Conservation (phyloP, 2,797 vertebrate species). For the Sebastes matsubarae region DNA sequence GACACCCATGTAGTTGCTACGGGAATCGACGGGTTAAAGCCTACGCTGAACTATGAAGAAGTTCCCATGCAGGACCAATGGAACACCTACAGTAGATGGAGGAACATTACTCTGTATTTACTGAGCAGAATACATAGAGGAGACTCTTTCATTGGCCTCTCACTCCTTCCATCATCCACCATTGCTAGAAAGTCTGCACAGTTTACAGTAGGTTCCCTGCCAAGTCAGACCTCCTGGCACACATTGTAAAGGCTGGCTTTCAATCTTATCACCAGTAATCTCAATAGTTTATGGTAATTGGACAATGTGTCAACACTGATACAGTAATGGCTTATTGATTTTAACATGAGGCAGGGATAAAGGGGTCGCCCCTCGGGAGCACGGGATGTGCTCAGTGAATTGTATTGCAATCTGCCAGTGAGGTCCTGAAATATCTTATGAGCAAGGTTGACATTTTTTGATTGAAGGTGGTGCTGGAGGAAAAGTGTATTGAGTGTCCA, state of each 20-base stretch:
- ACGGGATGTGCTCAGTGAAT: not conserved
- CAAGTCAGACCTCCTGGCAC: not conserved
- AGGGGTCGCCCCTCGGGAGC: not conserved
- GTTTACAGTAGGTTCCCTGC: not conserved
- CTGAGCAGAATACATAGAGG: not conserved
- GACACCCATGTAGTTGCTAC: not conserved
- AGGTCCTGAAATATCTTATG: not conserved
- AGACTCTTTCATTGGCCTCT: not conserved
- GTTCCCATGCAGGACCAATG: not conserved
- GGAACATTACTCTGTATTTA: not conserved
- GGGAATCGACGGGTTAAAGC: not conserved
- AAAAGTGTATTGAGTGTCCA: not conserved
- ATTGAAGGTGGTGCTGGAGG: not conserved
- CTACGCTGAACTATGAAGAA: not conserved
- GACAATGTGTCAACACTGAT: slow-evolving; percentile 21
- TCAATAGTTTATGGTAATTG: slow-evolving; percentile 16
- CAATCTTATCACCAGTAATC: not conserved
- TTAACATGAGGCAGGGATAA: not conserved
- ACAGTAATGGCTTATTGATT: slow-evolving; percentile 17
- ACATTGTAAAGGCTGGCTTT: not conserved
- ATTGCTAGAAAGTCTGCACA: not conserved
- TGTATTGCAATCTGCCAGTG: not conserved
- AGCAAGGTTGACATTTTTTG: not conserved
- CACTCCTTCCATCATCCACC: not conserved
- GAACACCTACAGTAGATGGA: not conserved